Evolutionary conservation across 2,113 vertebrate genomes (phyloP), one percentile per base, ranked within the genome.

Genomic region (human (Homo sapiens)): DNA sequence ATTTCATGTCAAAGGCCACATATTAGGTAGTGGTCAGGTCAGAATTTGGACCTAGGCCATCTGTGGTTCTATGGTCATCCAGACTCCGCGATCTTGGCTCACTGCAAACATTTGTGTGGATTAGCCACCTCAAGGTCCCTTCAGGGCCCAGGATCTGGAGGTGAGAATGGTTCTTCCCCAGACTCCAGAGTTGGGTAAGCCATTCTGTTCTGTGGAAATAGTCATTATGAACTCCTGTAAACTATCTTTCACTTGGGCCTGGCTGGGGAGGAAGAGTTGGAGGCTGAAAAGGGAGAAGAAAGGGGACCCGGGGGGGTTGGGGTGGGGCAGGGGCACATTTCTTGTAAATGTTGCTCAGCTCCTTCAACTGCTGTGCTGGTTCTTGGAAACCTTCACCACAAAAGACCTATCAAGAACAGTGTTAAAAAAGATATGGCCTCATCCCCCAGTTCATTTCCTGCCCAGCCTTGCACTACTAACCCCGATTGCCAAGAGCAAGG

Each of bases 331-430:
- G 45, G 90, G 27, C 64, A 0, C 85, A 45, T 97, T 99, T 99
- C 98, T 98, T 92, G 91, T 98, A 98, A 98, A 97, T 25, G 0
- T 97, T 96, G 40, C 7, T 97, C 73, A 92, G 97, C 98, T 97
- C 94, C 98, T 96, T 94, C 66, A 94, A 98, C 98, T 98, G 98
- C 98, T 97, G 93, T 2, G n/a, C 52, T 1, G 75, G 96, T 99
- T 99, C 98, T 98, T 98, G 98, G 98, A 99, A 99, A 98, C 94
- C 72, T 97, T 94, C 16, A 4, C 98, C 96, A 32, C 98, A 98
- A 93, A 95, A 81, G 90, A 96, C 97, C 86, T 55, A 97, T 94
- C 95, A 9, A 96, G 93, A 97, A 96, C 89, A 17, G 76, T 94
- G 96, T 88, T 45, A 83, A 66, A 95, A 82, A 88, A 97, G 50